Conservation (phyloP, 2,888 invertebrate species). For the Ametastegia equiseti region DNA sequence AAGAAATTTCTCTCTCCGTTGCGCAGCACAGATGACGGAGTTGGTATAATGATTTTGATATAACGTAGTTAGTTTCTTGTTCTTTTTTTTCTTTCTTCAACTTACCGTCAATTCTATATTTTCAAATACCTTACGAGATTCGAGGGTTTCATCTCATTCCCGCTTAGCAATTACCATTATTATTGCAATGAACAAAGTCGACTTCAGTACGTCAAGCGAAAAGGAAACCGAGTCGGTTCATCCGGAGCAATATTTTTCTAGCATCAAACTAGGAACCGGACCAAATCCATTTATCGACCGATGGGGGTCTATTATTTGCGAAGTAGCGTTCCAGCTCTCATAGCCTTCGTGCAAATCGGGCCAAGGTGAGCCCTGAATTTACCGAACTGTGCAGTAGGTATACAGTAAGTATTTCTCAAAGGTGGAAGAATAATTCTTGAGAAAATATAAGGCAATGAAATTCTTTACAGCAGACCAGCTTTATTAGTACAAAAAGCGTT, state of each 20-base stretch:
- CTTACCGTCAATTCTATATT: background rate
- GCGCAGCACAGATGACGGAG: background rate
- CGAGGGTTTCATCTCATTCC: background rate
- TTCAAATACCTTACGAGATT: background rate
- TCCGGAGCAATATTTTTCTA: background rate
- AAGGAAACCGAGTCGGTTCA: background rate
- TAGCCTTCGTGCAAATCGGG: slow-evolving; percentile 7
- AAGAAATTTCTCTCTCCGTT: background rate
- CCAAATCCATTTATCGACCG: slow-evolving; percentile 72
- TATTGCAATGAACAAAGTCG: no score
- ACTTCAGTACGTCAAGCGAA: background rate
- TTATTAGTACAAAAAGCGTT: slow-evolving; percentile 74
- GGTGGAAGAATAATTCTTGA: background rate
- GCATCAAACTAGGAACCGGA: background rate
- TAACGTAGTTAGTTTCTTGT: background rate
- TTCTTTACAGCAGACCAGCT: slow-evolving; percentile 65
- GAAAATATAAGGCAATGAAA: slow-evolving; percentile 25
- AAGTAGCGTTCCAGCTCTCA: slow-evolving; percentile 61
- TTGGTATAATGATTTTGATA: background rate
- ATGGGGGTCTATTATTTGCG: slow-evolving; percentile 39
- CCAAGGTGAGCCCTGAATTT: background rate
- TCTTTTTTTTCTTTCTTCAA: no score
- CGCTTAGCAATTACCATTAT: no score
- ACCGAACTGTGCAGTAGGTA: background rate
- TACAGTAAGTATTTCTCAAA: background rate